phyloP scores from a whole-genome alignment of 1,140 invertebrate genomes.

The Campoletis sonorensis region DNA sequence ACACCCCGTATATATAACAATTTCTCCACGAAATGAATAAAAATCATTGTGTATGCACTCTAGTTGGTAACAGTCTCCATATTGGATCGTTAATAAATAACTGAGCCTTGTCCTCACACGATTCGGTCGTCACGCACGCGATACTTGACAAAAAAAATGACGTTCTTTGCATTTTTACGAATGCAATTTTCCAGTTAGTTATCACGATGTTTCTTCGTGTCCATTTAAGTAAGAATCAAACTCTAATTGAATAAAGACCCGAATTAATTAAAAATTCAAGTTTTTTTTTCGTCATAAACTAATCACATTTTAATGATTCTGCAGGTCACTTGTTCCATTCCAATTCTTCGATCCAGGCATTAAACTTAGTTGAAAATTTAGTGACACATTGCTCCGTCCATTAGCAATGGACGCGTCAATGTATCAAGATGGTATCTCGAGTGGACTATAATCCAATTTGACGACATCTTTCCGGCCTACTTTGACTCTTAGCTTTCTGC shows the following conservation, averaged over 20 bases:
- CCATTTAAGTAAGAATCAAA: background rate
- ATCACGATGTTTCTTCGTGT: background rate
- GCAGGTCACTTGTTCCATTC: no score
- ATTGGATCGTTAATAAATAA: constrained; percentile 25
- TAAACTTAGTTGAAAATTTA: background rate
- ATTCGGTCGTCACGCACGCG: background rate
- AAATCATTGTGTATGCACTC: constrained; percentile 15
- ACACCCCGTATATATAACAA: no score
- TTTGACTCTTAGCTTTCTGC: constrained; percentile 38
- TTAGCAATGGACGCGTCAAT: background rate
- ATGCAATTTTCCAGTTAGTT: background rate
- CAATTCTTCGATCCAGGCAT: background rate
- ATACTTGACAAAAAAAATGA: background rate
- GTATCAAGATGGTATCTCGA: background rate
- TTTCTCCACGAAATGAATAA: constrained; percentile 4
- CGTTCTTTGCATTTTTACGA: background rate
- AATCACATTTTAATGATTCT: background rate
- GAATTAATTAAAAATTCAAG: no score
- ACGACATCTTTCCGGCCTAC: constrained; percentile 52
- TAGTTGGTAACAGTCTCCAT: background rate
- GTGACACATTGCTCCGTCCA: background rate
- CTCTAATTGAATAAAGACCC: no score
- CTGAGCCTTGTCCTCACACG: background rate
- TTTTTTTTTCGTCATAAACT: no score
- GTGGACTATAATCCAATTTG: constrained; percentile 52